Percentiles rank a stretch among this genome's conserved stretches.
Conservation (phyloP, 1,140 invertebrate genomes). For the Drosophila ohnishii region DNA sequence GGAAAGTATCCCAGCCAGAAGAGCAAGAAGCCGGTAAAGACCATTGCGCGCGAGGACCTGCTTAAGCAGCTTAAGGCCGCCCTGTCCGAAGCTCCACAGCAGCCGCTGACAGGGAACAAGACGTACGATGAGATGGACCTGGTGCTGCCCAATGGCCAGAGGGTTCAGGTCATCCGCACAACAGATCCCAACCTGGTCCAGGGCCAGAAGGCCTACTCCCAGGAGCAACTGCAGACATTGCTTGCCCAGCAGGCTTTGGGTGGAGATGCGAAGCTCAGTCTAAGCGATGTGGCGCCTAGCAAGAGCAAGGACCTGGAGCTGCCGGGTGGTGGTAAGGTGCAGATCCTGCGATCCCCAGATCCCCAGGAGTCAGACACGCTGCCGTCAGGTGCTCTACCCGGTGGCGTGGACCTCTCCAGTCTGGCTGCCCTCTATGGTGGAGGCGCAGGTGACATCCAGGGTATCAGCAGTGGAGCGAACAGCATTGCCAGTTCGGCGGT, state of each 20-base stretch:
- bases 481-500: conserved; percentile 83
- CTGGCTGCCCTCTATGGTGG: conserved; percentile 73
- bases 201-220: conserved; percentile 76
- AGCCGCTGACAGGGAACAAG: conserved; percentile 85
- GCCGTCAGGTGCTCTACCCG: conserved; percentile 60
- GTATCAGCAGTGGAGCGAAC: conserved; percentile 74
- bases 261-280: conserved; percentile 53
- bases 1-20: conserved; percentile 67
- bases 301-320: conserved; percentile 88
- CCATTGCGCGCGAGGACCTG: conserved; percentile 85
- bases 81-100: conserved; percentile 86
- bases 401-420: conserved; percentile 74
- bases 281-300: conserved; percentile 74
- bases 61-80: conserved; percentile 89
- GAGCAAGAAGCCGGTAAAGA: conserved; percentile 79
- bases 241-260: conserved; percentile 72
- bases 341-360: conserved; percentile 87
- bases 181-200: conserved; percentile 86
- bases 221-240: conserved; percentile 72
- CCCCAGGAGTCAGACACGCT: conserved; percentile 76
- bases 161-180: conserved; percentile 88
- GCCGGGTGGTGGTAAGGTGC: conserved; percentile 89
- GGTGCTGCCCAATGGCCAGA: conserved; percentile 89
- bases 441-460: conserved; percentile 68
- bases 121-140: conserved; percentile 89